phyloP scores from a whole-genome alignment of 1,140 invertebrate species.

The Berghia stephanieae region DNA sequence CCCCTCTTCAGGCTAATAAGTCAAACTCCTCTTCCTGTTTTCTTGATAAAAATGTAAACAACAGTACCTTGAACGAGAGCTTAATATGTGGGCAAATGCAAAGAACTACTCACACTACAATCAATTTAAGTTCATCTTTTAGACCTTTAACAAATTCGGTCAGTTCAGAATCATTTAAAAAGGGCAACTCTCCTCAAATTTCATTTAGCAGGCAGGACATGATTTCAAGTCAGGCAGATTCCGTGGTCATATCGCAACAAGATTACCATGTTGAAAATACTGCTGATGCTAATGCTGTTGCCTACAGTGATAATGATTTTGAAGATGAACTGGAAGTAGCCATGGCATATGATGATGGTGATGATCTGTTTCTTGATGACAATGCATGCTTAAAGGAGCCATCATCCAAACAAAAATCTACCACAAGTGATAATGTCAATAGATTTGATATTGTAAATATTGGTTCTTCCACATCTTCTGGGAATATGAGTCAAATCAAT shows the following conservation, averaged over 20 bases:
- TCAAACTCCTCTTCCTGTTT: constrained; percentile 27
- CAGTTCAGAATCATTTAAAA: neutral
- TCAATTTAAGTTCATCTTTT: neutral
- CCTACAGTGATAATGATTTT: constrained; percentile 22
- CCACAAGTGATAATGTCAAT: neutral
- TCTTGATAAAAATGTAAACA: neutral
- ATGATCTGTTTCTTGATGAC: no score
- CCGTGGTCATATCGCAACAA: neutral
- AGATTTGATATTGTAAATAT: neutral
- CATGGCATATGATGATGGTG: constrained; percentile 12
- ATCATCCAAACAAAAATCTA: no score
- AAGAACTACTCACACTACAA: neutral
- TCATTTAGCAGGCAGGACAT: neutral
- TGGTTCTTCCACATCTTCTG: neutral
- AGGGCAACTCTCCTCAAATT: neutral
- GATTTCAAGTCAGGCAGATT: neutral
- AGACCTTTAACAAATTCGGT: neutral
- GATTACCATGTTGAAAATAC: neutral
- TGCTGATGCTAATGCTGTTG: no score
- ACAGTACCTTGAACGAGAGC: neutral
- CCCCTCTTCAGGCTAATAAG: constrained; percentile 47
- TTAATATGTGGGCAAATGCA: neutral
- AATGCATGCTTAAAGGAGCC: no score
- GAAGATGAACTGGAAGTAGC: constrained; percentile 29
- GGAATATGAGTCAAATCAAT: neutral